These are phyloP conservation scores for Chloroceryle inda DNA, from an alignment of 2,797 vertebrate genomes.

Conservation along the genomic window DNA sequence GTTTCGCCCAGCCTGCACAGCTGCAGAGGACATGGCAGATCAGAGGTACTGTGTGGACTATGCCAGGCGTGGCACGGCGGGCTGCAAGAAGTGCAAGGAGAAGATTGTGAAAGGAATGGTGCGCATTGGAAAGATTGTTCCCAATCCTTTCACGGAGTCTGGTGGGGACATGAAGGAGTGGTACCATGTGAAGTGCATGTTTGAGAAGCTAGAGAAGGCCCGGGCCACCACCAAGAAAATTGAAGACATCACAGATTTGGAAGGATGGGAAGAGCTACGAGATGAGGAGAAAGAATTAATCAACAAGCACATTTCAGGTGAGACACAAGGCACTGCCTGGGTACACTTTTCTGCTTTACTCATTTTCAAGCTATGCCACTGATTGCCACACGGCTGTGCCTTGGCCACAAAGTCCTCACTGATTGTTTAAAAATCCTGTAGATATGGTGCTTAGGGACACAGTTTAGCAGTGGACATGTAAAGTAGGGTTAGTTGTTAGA, in stretches of 20 bases:
- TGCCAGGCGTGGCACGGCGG: constrained; percentile 94
- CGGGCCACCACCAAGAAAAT: constrained; percentile 97
- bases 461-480: not conserved
- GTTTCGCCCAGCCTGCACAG: constrained; percentile 42
- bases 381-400: accelerated
- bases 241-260: constrained; percentile 94
- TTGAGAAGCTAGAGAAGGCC: constrained; percentile 94
- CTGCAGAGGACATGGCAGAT: constrained; percentile 86
- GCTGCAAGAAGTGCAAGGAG: constrained; percentile 99
- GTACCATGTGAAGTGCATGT: constrained; percentile 96
- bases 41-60: constrained; percentile 97
- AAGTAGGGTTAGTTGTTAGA: too few species aligned
- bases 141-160: constrained; percentile 97
- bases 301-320: constrained; percentile 90
- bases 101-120: constrained; percentile 94
- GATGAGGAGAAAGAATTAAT: constrained; percentile 92
- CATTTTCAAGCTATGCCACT: accelerated
- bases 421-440: not conserved
- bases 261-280: constrained; percentile 95
- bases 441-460: not conserved
- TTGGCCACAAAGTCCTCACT: accelerated
- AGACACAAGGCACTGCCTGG: not conserved
- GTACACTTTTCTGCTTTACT: accelerated
- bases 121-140: constrained; percentile 95
- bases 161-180: constrained; percentile 99